A percentile compares a stretch with the other conserved stretches of the same genome.
Conservation (phyloP, 2,888 invertebrate species). For the Scaeva pyrastri region DNA sequence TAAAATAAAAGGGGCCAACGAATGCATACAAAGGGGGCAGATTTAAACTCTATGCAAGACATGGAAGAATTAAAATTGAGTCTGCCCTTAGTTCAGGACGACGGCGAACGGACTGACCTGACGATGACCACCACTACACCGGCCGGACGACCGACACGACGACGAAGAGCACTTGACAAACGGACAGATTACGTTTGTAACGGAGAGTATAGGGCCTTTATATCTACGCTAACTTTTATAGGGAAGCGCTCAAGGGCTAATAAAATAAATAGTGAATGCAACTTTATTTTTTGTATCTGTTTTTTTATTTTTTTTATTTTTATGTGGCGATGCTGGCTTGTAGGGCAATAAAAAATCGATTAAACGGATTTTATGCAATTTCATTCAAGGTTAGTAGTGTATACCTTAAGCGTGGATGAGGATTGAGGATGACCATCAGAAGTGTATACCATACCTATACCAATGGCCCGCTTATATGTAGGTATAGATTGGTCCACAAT, state of each 20-base stretch:
- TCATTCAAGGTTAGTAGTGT: conserved; percentile 16
- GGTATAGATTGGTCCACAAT: neutral
- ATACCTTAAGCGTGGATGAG: neutral
- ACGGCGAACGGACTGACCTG: neutral
- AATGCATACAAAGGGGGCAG: neutral
- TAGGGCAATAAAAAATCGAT: conserved; percentile 21
- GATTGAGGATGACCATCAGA: conserved; percentile 21
- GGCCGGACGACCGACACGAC: neutral
- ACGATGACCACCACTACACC: neutral
- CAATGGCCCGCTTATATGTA: neutral
- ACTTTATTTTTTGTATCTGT: neutral
- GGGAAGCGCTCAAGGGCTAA: neutral
- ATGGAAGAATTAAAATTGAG: conserved; percentile 15
- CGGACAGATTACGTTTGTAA: neutral
- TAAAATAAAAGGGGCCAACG: neutral
- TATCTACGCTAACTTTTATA: conserved; percentile 1
- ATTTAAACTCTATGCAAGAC: conserved; percentile 50
- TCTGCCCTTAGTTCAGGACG: conserved; percentile 27
- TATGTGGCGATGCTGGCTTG: neutral
- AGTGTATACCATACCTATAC: neutral
- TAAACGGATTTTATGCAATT: conserved; percentile 33
- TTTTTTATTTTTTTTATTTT: neutral
- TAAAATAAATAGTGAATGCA: conserved; percentile 20
- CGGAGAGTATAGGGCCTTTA: neutral
- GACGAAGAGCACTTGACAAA: no score